A percentile compares a stretch with the other conserved stretches of the same genome.
phyloP scores from a whole-genome alignment of 2,888 invertebrate genomes.

The Drosophila rubida region DNA sequence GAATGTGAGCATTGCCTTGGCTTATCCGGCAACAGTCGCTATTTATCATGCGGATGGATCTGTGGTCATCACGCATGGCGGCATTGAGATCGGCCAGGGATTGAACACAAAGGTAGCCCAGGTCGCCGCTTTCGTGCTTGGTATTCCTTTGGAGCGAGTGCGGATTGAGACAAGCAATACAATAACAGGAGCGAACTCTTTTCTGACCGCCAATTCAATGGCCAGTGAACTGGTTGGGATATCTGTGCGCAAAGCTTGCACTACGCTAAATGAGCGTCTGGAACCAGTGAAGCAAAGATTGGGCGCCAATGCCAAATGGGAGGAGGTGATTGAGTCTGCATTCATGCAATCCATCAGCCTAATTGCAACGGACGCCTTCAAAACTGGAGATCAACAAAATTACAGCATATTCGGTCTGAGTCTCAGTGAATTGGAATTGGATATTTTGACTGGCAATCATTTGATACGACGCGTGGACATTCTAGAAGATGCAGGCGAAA shows the following conservation, averaged over 20 bases:
- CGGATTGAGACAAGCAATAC: constrained; percentile 60
- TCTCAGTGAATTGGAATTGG: constrained; percentile 90
- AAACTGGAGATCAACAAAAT: constrained; percentile 85
- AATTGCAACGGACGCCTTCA: constrained; percentile 87
- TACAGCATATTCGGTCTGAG: constrained; percentile 89
- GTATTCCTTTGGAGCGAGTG: constrained; percentile 84
- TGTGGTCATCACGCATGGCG: constrained; percentile 90
- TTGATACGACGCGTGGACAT: constrained; percentile 89
- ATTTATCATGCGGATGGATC: constrained; percentile 90
- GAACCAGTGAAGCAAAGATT: constrained; percentile 86
- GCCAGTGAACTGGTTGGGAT: constrained; percentile 88
- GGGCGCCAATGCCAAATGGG: constrained; percentile 85
- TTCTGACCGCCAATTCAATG: constrained; percentile 87
- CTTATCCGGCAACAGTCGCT: constrained; percentile 88
- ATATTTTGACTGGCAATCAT: constrained; percentile 91
- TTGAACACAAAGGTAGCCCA: constrained; percentile 89
- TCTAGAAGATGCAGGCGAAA: constrained; percentile 90
- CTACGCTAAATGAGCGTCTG: constrained; percentile 87
- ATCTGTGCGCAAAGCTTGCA: constrained; percentile 88
- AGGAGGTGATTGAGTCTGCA: constrained; percentile 79
- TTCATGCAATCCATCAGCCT: constrained; percentile 85
- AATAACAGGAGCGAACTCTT: constrained; percentile 86
- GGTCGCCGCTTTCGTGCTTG: constrained; percentile 90
- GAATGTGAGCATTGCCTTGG: constrained; percentile 22
- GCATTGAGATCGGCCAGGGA: constrained; percentile 92